Conservation (phyloP, 1,140 invertebrate genomes). For the Coenobita brevimanus region DNA sequence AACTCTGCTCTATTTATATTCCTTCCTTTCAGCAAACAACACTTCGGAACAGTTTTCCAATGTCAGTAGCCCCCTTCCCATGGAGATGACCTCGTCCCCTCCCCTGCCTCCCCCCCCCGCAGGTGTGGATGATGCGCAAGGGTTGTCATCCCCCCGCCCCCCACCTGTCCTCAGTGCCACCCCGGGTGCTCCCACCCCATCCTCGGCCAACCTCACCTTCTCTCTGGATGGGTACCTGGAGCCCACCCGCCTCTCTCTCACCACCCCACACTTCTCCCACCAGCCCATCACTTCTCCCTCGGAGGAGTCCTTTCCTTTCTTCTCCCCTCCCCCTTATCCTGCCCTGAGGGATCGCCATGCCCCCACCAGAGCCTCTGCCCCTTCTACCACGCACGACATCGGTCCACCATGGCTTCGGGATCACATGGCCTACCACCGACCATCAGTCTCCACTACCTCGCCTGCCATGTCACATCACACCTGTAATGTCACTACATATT, state of each 20-base stretch:
- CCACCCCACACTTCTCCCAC: slow-evolving; percentile 77
- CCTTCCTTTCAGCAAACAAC: slow-evolving; percentile 63
- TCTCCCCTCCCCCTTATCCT: slow-evolving; percentile 84
- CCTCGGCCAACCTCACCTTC: slow-evolving; percentile 86
- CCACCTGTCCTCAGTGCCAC: slow-evolving; percentile 65
- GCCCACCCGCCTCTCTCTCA: slow-evolving; percentile 80
- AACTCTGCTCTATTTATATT: slow-evolving; percentile 22
- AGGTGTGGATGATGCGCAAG: slow-evolving; percentile 70
- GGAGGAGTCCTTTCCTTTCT: slow-evolving; percentile 87
- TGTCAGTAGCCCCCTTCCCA: slow-evolving; percentile 69
- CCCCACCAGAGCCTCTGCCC: slow-evolving; percentile 67
- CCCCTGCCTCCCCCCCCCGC: slow-evolving; percentile 70
- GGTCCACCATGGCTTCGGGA: slow-evolving; percentile 77
- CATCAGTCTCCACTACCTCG: slow-evolving; percentile 81
- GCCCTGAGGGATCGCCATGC: slow-evolving; percentile 70
- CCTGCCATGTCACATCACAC: slow-evolving; percentile 86
- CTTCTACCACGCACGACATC: slow-evolving; percentile 71
- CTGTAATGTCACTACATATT: slow-evolving; percentile 84
- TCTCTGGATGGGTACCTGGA: slow-evolving; percentile 90
- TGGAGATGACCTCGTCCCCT: slow-evolving; percentile 70
- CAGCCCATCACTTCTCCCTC: slow-evolving; percentile 77
- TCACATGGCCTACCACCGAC: slow-evolving; percentile 73
- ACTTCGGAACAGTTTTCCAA: slow-evolving; percentile 70
- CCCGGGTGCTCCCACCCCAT: slow-evolving; percentile 81
- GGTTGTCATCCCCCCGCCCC: slow-evolving; percentile 58